Conservation (phyloP, 1,140 invertebrate species). For the Nebria ingens region DNA sequence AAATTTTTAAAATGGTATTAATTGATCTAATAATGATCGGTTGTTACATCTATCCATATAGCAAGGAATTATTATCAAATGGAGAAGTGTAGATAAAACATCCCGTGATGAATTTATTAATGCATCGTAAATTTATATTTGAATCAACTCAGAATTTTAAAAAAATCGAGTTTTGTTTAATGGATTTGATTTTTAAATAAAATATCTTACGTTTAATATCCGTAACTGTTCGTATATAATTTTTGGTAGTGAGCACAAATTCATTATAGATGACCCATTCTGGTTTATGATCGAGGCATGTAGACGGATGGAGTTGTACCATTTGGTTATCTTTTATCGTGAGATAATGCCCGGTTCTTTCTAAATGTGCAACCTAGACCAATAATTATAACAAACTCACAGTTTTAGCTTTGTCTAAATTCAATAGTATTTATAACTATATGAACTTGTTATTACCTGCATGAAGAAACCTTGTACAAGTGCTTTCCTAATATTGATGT, state of each 20-base stretch:
- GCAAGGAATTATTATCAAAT: too few species aligned
- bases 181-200: constrained; percentile 8
- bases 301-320: constrained; percentile 97
- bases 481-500: constrained; percentile 97
- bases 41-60: too few species aligned
- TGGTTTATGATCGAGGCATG: constrained; percentile 97
- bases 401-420: constrained; percentile 11
- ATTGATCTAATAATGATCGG: too few species aligned
- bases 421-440: constrained; percentile 10
- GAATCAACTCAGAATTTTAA: too few species aligned
- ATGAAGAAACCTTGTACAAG: constrained; percentile 98
- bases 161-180: neutral
- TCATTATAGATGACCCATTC: constrained; percentile 99
- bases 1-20: too few species aligned
- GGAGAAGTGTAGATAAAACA: too few species aligned
- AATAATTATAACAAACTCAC: constrained; percentile 13
- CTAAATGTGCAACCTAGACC: constrained; percentile 81
- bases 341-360: constrained; percentile 91
- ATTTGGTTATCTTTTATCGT: constrained; percentile 99
- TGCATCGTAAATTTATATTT: too few species aligned
- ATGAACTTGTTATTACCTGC: constrained; percentile 61
- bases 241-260: constrained; percentile 98
- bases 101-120: too few species aligned
- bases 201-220: constrained; percentile 89
- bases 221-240: constrained; percentile 97